Evolutionary conservation across 2,888 invertebrate genomes (phyloP).

Genomic region (Cyaniris semiargus): DNA sequence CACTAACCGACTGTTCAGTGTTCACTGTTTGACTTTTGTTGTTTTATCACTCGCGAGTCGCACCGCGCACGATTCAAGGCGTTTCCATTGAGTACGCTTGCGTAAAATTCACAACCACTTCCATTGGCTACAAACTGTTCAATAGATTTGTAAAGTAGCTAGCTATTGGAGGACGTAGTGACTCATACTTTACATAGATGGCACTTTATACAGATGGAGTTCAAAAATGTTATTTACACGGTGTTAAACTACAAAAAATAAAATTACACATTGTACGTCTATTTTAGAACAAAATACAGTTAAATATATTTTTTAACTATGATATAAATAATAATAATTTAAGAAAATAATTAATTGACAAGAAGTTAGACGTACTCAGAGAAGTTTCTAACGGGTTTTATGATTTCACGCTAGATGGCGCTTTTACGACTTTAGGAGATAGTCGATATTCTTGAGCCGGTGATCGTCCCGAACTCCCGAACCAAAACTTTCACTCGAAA

Average conservation of each 20-base stretch:
- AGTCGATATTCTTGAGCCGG: slow-evolving; percentile 12
- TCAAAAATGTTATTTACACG: neutral
- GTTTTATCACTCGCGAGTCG: slow-evolving; percentile 46
- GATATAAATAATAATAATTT: no score
- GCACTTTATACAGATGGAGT: neutral
- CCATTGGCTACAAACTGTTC: slow-evolving; percentile 13
- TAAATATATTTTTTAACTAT: neutral
- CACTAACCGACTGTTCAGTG: slow-evolving; percentile 61
- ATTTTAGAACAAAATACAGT: neutral
- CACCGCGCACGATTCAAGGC: slow-evolving; percentile 48
- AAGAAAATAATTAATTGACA: neutral
- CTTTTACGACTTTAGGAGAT: neutral
- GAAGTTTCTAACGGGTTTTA: neutral
- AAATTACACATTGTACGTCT: neutral
- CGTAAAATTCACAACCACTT: slow-evolving; percentile 53
- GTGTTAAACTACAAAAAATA: neutral
- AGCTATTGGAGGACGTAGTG: neutral
- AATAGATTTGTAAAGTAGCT: neutral
- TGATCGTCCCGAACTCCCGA: slow-evolving; percentile 40
- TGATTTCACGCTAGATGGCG: slow-evolving; percentile 46
- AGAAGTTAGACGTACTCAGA: neutral
- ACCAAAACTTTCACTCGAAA: slow-evolving; percentile 70
- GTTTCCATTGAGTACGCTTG: slow-evolving; percentile 65
- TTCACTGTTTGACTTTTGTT: slow-evolving; percentile 60
- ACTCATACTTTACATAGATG: neutral